phyloP scores from a whole-genome alignment of 2,888 invertebrate genomes.

The Pycnomerus fuliginosus region DNA sequence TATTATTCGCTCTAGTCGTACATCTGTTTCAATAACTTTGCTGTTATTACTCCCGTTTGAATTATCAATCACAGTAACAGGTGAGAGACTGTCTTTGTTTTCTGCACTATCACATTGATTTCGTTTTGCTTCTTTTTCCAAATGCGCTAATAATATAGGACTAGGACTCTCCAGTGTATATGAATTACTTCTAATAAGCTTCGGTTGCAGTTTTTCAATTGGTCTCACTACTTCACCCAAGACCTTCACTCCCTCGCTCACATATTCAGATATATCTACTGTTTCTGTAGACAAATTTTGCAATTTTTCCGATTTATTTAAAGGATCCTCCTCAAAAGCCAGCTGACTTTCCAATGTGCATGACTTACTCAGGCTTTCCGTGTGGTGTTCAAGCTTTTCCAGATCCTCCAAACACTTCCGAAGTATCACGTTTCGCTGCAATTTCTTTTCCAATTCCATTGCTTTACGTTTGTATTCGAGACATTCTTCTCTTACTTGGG shows the following conservation, averaged over 20 bases:
- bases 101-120: not conserved
- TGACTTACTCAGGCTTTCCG: slow-evolving; percentile 20
- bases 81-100: slow-evolving; percentile 12
- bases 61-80: slow-evolving; percentile 9
- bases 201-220: slow-evolving; percentile 40
- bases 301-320: slow-evolving; percentile 12
- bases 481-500: slow-evolving; percentile 65
- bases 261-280: slow-evolving; percentile 41
- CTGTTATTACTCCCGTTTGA: slow-evolving; percentile 1
- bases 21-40: slow-evolving; percentile 41
- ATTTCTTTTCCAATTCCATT: slow-evolving; percentile 62
- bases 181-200: slow-evolving; percentile 70
- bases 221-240: slow-evolving; percentile 28
- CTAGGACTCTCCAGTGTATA: slow-evolving; percentile 78
- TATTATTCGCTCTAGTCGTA: slow-evolving; percentile 39
- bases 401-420: slow-evolving; percentile 39
- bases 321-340: slow-evolving; percentile 18
- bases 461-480: slow-evolving; percentile 67
- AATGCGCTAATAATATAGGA: slow-evolving; percentile 67
- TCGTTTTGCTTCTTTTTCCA: slow-evolving; percentile 51
- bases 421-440: slow-evolving; percentile 53
- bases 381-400: slow-evolving; percentile 24
- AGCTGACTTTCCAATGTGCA: slow-evolving; percentile 24
- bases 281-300: slow-evolving; percentile 40
- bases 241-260: slow-evolving; percentile 32